Evolutionary conservation across 1,140 invertebrate genomes (phyloP), one percentile per base, ranked within the genome.

Genomic region (Meloidogyne floridensis): DNA sequence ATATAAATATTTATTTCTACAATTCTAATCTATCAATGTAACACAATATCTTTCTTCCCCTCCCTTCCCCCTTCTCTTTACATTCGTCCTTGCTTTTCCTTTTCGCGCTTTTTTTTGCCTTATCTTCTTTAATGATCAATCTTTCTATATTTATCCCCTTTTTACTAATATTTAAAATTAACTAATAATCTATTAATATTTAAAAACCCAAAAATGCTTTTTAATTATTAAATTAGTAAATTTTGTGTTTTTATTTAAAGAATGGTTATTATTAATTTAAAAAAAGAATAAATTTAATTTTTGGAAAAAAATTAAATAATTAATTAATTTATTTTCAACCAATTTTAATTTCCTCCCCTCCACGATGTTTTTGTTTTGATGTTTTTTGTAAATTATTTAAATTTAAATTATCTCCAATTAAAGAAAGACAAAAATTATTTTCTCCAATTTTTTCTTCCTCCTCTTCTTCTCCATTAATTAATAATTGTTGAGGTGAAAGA

Each of bases 341-440:
- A 65, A 65, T 65, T 65, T 65, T 65, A n/a, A 65, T 65, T 65
- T 65, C 59, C 7, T 65, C 59, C n/a, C 59, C 59, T n/a, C 4
- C n/a, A n/a, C n/a, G 59, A 65, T 65, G 59, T 65, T 65, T 65
- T 5, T 15, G 2, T n/a, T 65, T 65, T 65, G n/a, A 65, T 65
- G 15, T 65, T 65, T 65, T 65, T 65, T 65, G 59, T 65, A n/a
- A n/a, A 65, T 13, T 65, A 65, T 65, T 65, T 65, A 65, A 65
- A 65, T 65, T 65, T 47, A 47, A 47, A 65, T 65, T 65, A 65
- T 65, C n/a, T 65, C 59, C 59, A 65, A 65, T 15, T 65, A 65
- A 65, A 65, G 59, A 65, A 65, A 65, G 15, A 65, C 59, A 65
- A 65, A 65, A 65, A 65, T 65, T 65, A 65, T 65, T 65, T 65